A percentile compares a stretch with the other conserved stretches of the same genome.
Evolutionary conservation across 2,113 vertebrate species (phyloP).

Genomic region (Pica pica): DNA sequence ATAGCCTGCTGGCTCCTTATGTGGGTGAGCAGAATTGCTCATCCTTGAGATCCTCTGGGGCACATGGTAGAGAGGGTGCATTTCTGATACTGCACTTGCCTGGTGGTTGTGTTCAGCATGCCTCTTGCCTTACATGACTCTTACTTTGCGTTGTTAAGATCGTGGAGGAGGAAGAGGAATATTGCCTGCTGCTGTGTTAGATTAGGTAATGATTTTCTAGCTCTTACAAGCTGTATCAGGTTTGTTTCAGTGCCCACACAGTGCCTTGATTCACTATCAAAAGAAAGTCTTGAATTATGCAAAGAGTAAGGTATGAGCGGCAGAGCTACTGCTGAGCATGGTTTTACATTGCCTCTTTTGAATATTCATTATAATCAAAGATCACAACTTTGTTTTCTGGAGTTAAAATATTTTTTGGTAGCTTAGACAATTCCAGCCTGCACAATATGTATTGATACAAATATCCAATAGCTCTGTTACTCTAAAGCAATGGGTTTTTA

Average conservation of each 20-base stretch:
- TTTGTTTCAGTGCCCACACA: background rate
- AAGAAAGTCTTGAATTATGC: constrained; percentile 13
- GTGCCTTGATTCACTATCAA: background rate
- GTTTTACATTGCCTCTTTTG: background rate
- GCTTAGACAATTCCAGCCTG: background rate
- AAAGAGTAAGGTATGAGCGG: background rate
- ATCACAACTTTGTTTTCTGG: background rate
- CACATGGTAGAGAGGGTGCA: background rate
- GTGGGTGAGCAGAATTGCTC: background rate
- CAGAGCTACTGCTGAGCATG: background rate
- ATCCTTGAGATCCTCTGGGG: background rate
- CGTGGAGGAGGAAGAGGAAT: background rate
- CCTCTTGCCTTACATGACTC: background rate
- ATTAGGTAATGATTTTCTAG: constrained; percentile 22
- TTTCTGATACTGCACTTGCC: background rate
- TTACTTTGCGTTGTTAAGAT: background rate
- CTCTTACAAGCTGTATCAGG: background rate
- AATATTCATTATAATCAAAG: background rate
- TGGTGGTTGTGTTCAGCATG: background rate
- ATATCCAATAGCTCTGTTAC: background rate
- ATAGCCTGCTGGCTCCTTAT: background rate
- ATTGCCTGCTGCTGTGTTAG: background rate
- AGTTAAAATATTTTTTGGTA: background rate
- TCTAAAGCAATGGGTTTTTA: background rate
- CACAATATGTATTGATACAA: background rate